Conservation (phyloP, 1,140 invertebrate species). For the Diprion similis region DNA sequence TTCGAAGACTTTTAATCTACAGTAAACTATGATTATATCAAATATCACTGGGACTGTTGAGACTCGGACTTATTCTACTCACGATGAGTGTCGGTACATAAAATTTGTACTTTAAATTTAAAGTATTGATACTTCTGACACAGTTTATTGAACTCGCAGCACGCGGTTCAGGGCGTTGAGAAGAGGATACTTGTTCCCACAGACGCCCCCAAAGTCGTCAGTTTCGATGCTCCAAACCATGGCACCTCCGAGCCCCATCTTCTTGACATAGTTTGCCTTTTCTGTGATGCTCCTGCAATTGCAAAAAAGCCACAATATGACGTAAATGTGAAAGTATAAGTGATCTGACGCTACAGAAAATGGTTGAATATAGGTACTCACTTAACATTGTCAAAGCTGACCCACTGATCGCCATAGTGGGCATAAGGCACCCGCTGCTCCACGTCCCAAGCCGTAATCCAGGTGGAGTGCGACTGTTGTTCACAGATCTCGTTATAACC, state of each 20-base stretch:
- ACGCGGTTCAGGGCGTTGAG: constrained; percentile 64
- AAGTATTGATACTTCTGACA: too few relatives aligned
- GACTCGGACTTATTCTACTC: too few relatives aligned
- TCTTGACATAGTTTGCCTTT: constrained; percentile 65
- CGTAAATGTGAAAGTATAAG: too few relatives aligned
- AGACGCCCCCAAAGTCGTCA: constrained; percentile 72
- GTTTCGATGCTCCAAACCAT: constrained; percentile 76
- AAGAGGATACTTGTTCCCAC: constrained; percentile 68
- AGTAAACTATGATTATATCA: too few relatives aligned
- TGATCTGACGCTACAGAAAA: too few relatives aligned
- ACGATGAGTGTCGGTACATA: too few relatives aligned
- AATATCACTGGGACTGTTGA: too few relatives aligned
- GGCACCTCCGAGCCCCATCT: constrained; percentile 20
- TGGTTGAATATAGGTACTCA: constrained; percentile 38
- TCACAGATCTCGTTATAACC: constrained; percentile 52
- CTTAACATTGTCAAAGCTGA: constrained; percentile 53
- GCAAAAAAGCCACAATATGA: too few relatives aligned
- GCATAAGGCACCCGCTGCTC: constrained; percentile 53
- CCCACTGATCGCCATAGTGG: constrained; percentile 52
- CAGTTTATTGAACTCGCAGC: constrained; percentile 19
- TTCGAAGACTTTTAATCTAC: too few relatives aligned
- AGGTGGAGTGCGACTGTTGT: constrained; percentile 29
- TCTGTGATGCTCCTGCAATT: constrained; percentile 55
- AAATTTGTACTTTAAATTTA: too few relatives aligned
- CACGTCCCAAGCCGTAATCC: constrained; percentile 35